Base-by-base conservation (phyloP, 2,113 vertebrate species). In the Catharus minimus region DNA sequence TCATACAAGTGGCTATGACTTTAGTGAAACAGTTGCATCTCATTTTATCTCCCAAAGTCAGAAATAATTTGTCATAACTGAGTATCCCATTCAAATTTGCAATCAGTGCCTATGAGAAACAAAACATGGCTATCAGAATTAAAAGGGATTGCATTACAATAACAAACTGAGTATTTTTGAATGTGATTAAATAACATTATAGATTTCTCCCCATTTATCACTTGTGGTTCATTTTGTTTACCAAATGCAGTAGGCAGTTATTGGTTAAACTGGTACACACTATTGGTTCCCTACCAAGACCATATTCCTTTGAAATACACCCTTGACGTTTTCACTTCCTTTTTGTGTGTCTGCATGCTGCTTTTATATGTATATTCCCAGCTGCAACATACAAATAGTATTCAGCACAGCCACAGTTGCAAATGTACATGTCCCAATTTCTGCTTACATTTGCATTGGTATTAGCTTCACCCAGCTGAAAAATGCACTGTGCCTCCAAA, bases 141-240 rank as follows among this genome's bases (percentile, higher is more conserved):
- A 41, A 75, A 92, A 89, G 24, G 15, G 17, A 20, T 84, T 30
- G 13, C 68, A 64, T 87, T 94, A 87, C 9, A 4, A 47, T 78
- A 83, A 79, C 36, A 60, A 58, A 46, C 39, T 20, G 49, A 76
- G 47, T 82, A 64, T 38, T 53, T 73, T 41, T 88, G 39, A 78
- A 30, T 87, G 67, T 64, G 49, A 87, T 52, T 93, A 61, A 77
- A 46, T 93, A 83, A 81, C 73, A 60, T 87, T 60, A 69, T 4
- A 13, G 26, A 69, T 86, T 82, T 93, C 32, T 87, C 61, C 21
- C 21, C 8, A 52, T 91, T 85, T 92, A 78, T 90, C 58, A 73
- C 43, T 69, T 78, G 27, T 49, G 36, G 15, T 93, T 88, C 13
- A 41, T 95, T 96, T 90, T 90, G 39, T 91, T 88, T 89, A 64